phyloP scores from a whole-genome alignment of 1,140 invertebrate genomes.

The Drosophila serrata region DNA sequence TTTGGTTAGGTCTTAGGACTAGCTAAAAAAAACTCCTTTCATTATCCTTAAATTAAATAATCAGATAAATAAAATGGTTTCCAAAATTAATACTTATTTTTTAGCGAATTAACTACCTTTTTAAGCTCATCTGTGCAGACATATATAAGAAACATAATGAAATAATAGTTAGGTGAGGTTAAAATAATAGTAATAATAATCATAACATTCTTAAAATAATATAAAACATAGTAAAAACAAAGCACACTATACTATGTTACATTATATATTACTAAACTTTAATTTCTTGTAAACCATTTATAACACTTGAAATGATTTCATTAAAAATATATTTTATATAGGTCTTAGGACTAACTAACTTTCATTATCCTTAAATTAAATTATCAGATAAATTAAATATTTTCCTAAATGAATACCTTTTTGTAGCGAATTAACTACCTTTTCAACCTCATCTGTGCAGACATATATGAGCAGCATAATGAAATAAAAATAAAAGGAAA shows the following conservation, averaged over 20 bases:
- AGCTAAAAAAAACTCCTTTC: too few relatives aligned
- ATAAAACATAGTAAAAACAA: background rate
- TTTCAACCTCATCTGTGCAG: background rate
- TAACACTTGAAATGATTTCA: background rate
- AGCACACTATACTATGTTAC: background rate
- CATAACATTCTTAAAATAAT: too few relatives aligned
- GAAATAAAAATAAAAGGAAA: slow-evolving; percentile 73
- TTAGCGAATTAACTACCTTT: too few relatives aligned
- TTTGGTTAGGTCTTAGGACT: background rate
- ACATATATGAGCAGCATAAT: slow-evolving; percentile 49
- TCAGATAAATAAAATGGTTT: too few relatives aligned
- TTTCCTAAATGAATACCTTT: background rate
- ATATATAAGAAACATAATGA: slow-evolving; percentile 55
- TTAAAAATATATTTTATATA: background rate
- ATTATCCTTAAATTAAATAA: background rate
- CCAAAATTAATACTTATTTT: background rate
- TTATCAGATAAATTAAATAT: background rate
- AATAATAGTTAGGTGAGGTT: too few relatives aligned
- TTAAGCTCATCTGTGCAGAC: slow-evolving; percentile 3
- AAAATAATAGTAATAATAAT: too few relatives aligned
- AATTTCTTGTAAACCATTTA: too few relatives aligned
- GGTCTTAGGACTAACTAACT: too few relatives aligned
- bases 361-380: background rate
- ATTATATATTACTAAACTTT: too few relatives aligned
- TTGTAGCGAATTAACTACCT: background rate